Base-by-base conservation (phyloP, 2,113 vertebrate species). In the Mormyrus lacerda region DNA sequence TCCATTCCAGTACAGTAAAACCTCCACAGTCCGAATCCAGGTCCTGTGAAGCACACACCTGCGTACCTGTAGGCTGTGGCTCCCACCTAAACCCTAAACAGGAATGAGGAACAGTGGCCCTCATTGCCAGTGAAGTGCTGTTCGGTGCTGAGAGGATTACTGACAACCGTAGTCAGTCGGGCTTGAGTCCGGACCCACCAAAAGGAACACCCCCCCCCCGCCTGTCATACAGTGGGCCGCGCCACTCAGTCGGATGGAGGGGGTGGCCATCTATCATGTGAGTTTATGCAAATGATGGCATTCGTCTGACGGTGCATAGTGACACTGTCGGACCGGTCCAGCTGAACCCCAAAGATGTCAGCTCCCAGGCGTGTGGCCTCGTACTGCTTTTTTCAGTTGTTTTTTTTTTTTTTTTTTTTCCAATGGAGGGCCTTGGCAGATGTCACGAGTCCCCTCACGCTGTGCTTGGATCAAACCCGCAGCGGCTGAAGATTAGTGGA, bases 301-400 rank as follows among this genome's bases (percentile, higher is more conserved):
- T 87, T 87, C 65, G 21, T 55, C 27, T 27, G 84, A 90, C 87
- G 89, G 89, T 24, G 90, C 90, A 85, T 53, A 35, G 88, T 92
- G 90, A 91, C 94, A 93, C 94, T 69, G 93, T 93, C 94, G 93
- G 85, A 89, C 55, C 86, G 91, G 91, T 93, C 95, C 95, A 96
- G 95, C 94, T 95, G 94, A 96, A 92, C 92, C 91, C 88, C 89
- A 91, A 92, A 93, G 92, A 92, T 91, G 93, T 94, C 94, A 94
- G 90, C 92, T 93, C 93, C 93, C 76, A 87, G 92, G 88, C 19
- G 82, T 45, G 91, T 93, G 93, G 27, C 61, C 61, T 69, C 27
- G 3, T 31, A 4, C 61, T 1, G 61, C 61, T 69, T 69, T 69
- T 69, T 69, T 69, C n/a, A 90, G 88, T 93, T 94, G 95, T 95